Evolutionary conservation across 2,797 vertebrate species (phyloP), one percentile per base, ranked within the genome.

Genomic region (Arvicola amphibius): DNA sequence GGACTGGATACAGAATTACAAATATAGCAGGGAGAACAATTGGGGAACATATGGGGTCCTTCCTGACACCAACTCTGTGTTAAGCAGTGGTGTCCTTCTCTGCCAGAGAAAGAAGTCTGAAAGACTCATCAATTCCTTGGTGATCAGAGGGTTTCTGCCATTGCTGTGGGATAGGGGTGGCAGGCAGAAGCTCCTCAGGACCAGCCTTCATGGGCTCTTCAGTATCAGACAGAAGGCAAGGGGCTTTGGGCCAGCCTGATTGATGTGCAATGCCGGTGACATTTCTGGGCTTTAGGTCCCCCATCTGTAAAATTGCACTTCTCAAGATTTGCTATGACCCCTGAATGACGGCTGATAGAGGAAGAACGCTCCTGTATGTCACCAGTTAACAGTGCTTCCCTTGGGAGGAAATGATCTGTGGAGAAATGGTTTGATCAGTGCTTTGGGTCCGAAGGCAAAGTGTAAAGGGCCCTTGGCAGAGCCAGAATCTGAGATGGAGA

Each of bases 361-460:
- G 56, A 84, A 56, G 27, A 0, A 11, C 2, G 1, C 63, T 25
- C 3, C 1, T 13, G 0, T 12, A 69, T 67, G 69, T 65, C 40
- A 48, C 79, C 69, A 5, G 19, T 76, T 53, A 37, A 6, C 4
- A 43, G 8, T 13, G 32, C 80, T 80, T 76, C 8, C 61, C 59
- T 84, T 67, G 40, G 92, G 43, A 79, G 65, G 34, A 77, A 56
- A 93, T 16, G n/a, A 48, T 48, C 40, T 65, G 1, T 61, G 89
- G 65, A 51, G 67, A 78, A 90, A 40, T 65, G 40, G 32, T 94
- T 88, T 77, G 79, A 16, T n/a, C 73, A 69, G 37, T n/a, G 61
- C 61, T 94, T 92, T 61, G 37, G 61, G 71, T 51, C n/a, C 29
- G 85, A 91, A 92, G 77, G 77, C 67, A 48, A 80, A 78, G 46